Evolutionary conservation across 1,140 invertebrate genomes (phyloP).

Genomic region (Drosophila tristis): DNA sequence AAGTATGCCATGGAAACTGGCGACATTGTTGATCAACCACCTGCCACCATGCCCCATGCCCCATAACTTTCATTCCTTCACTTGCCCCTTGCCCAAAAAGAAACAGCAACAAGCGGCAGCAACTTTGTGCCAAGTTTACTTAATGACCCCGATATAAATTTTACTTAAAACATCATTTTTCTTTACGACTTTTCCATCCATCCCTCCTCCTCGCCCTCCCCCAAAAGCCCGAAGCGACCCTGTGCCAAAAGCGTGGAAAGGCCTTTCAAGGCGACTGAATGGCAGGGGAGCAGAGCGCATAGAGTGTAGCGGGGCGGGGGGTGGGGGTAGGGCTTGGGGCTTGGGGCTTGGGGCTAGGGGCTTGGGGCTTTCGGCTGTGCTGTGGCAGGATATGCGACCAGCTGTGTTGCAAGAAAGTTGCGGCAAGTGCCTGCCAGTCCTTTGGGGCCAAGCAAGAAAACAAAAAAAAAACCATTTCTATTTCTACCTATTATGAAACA

Average conservation of each 20-base stretch:
- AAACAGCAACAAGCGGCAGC: conserved; percentile 57
- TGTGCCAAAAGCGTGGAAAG: conserved; percentile 1
- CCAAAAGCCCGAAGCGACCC: conserved; percentile 18
- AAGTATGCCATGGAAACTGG: conserved; percentile 76
- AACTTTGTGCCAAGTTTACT: conserved; percentile 82
- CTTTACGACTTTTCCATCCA: conserved; percentile 67
- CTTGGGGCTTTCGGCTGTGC: too few species aligned
- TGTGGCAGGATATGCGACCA: background rate
- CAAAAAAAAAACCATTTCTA: conserved; percentile 15
- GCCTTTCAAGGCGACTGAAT: conserved; percentile 11
- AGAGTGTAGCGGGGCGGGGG: background rate
- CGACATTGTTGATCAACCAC: conserved; percentile 70
- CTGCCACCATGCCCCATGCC: conserved; percentile 2
- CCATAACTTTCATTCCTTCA: background rate
- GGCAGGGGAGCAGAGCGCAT: background rate
- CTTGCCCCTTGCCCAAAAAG: background rate
- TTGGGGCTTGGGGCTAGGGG: too few species aligned
- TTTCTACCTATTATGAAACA: conserved; percentile 22
- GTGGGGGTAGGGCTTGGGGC: too few species aligned
- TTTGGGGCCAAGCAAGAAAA: background rate
- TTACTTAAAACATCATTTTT: conserved; percentile 83
- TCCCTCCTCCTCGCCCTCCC: conserved; percentile 32
- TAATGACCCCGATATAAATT: conserved; percentile 82
- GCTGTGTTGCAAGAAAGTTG: conserved; percentile 35
- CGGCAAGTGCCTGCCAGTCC: conserved; percentile 16